These are phyloP conservation scores for Panagrolaimus sp. DNA, from an alignment of 1,140 invertebrate species.

Conservation along the genomic window DNA sequence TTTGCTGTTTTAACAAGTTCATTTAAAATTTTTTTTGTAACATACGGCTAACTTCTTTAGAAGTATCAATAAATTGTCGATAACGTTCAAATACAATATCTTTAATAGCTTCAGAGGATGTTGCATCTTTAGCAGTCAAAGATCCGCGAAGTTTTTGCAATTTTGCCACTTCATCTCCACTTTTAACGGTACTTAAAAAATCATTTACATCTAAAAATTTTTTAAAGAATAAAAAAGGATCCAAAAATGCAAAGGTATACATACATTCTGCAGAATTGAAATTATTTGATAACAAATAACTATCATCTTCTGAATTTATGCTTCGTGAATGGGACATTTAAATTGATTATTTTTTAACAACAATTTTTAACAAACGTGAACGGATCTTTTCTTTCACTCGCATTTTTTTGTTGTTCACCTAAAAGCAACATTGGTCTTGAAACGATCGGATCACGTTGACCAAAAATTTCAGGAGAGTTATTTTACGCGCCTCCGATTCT, in stretches of 20 bases:
- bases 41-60: slow-evolving; percentile 56
- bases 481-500: too few relatives aligned
- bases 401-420: too few relatives aligned
- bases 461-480: too few relatives aligned
- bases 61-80: slow-evolving; percentile 56
- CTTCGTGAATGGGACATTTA: too few relatives aligned
- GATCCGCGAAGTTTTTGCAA: slow-evolving; percentile 43
- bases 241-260: slow-evolving; percentile 9
- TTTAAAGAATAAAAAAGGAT: background rate
- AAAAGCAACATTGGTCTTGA: too few relatives aligned
- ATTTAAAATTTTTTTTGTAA: slow-evolving; percentile 16
- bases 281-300: slow-evolving; percentile 20
- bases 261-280: slow-evolving; percentile 47
- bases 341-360: too few relatives aligned
- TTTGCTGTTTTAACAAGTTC: too few relatives aligned
- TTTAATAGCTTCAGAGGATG: slow-evolving; percentile 50
- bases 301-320: slow-evolving; percentile 3
- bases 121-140: slow-evolving; percentile 39
- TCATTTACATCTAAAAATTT: slow-evolving; percentile 43
- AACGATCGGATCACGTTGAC: too few relatives aligned
- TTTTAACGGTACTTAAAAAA: slow-evolving; percentile 32
- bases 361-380: too few relatives aligned
- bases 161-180: slow-evolving; percentile 48
- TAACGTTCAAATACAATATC: slow-evolving; percentile 59
- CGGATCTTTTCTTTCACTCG: too few relatives aligned